Evolutionary conservation across 2,797 vertebrate species (phyloP).

Genomic region (Poeciliopsis gracilis): DNA sequence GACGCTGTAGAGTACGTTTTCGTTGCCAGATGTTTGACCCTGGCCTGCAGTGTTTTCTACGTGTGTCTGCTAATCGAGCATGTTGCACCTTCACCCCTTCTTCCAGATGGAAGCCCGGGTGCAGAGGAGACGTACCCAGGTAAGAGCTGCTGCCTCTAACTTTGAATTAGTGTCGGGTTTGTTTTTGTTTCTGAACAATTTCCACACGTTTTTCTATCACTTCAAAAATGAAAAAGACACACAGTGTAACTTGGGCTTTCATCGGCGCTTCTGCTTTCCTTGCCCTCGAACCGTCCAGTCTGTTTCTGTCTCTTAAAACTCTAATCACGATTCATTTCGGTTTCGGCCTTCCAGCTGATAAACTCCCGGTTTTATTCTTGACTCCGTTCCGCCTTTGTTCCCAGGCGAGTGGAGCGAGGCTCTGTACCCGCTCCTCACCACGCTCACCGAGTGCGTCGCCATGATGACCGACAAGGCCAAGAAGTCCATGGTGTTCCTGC

Average conservation of each 20-base stretch:
- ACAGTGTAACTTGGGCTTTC: background rate
- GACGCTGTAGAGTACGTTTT: background rate
- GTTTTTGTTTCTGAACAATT: background rate
- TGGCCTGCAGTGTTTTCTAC: conserved; percentile 45
- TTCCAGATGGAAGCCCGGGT: conserved; percentile 92
- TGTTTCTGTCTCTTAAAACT: conserved; percentile 9
- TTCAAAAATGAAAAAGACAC: background rate
- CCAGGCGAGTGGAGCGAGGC: conserved; percentile 98
- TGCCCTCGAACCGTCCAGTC: conserved; percentile 22
- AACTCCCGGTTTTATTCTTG: background rate
- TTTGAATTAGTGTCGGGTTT: background rate
- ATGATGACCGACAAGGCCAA: conserved; percentile 98
- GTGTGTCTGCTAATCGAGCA: conserved; percentile 88
- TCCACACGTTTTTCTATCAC: background rate
- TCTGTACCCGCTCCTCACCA: conserved; percentile 94
- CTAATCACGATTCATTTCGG: background rate
- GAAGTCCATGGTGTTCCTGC: conserved; percentile 96
- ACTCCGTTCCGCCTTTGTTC: background rate
- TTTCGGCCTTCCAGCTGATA: background rate
- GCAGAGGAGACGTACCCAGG: conserved; percentile 92
- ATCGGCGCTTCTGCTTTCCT: conserved; percentile 37
- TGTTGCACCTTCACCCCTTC: conserved; percentile 89
- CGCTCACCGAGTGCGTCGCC: conserved; percentile 91
- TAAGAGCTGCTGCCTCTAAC: conserved; percentile 82
- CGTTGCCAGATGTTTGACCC: conserved; percentile 28